phyloP scores from a whole-genome alignment of 2,113 vertebrate species.

The Chloropsis cyanopogon region DNA sequence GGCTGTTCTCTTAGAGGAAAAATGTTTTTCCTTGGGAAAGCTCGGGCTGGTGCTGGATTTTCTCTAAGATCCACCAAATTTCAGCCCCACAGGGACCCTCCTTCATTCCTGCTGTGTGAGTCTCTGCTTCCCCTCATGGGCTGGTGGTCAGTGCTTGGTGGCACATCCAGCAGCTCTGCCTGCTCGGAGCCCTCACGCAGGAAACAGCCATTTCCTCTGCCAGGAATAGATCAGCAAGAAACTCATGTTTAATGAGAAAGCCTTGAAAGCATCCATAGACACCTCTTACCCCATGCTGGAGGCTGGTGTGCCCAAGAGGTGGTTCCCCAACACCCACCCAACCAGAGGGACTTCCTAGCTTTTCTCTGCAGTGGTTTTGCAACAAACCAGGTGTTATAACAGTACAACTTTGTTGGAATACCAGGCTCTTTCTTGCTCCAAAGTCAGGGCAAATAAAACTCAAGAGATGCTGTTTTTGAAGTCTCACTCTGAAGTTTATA shows the following conservation, averaged over 20 bases:
- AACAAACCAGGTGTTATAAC: not conserved
- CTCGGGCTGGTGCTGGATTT: no score
- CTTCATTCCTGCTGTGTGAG: not conserved
- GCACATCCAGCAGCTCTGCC: not conserved
- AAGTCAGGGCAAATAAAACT: no score
- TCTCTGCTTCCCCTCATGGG: fast-evolving
- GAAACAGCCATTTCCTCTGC: not conserved
- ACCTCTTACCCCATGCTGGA: not conserved
- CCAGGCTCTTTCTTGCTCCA: no score
- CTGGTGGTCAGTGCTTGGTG: not conserved
- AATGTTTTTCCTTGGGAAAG: no score
- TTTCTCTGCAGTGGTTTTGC: not conserved
- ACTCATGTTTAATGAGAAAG: not conserved
- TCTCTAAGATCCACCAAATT: no score
- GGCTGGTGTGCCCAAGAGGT: not conserved
- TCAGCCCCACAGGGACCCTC: no score
- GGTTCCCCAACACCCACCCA: not conserved
- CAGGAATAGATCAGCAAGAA: not conserved
- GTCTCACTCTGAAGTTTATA: no score
- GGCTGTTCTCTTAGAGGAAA: no score
- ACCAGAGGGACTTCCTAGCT: not conserved
- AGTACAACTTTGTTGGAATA: no score
- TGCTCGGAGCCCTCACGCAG: not conserved
- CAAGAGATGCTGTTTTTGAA: no score
- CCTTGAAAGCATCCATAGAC: not conserved